A percentile compares a stretch with the other conserved stretches of the same genome.
Conservation (phyloP, 2,113 vertebrate species). For the Platichthys stellatus region DNA sequence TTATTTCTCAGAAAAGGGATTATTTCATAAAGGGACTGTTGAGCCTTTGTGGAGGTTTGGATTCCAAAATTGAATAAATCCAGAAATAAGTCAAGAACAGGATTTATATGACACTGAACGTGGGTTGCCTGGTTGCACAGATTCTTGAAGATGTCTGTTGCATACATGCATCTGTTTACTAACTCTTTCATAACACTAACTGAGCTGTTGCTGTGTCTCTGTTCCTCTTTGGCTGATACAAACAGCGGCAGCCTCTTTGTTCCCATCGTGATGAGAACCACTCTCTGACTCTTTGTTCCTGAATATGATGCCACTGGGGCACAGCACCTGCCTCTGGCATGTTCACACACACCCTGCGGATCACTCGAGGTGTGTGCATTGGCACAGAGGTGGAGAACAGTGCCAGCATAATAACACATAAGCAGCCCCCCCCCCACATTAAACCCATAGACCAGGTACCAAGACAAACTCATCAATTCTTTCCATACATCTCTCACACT, state of each 20-base stretch:
- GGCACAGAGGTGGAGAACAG: constrained; percentile 15
- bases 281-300: constrained; percentile 1
- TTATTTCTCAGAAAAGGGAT: no score
- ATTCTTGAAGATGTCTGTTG: no score
- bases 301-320: not conserved
- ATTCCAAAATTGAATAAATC: no score
- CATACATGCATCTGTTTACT: not conserved
- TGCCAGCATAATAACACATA: constrained; percentile 3
- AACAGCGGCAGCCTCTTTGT: not conserved
- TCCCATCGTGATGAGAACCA: not conserved
- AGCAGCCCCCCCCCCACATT: not conserved
- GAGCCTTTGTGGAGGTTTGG: no score
- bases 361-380: constrained; percentile 24
- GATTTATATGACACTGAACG: no score
- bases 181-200: not conserved
- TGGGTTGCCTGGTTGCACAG: no score
- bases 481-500: not conserved
- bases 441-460: no score
- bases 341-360: constrained; percentile 20
- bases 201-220: not conserved
- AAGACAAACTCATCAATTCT: not conserved
- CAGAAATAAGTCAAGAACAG: no score
- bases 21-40: no score
- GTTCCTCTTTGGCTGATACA: no score
- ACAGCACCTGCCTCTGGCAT: constrained; percentile 4